phyloP scores from a whole-genome alignment of 2,797 vertebrate genomes.

The Bucorvus abyssinicus region DNA sequence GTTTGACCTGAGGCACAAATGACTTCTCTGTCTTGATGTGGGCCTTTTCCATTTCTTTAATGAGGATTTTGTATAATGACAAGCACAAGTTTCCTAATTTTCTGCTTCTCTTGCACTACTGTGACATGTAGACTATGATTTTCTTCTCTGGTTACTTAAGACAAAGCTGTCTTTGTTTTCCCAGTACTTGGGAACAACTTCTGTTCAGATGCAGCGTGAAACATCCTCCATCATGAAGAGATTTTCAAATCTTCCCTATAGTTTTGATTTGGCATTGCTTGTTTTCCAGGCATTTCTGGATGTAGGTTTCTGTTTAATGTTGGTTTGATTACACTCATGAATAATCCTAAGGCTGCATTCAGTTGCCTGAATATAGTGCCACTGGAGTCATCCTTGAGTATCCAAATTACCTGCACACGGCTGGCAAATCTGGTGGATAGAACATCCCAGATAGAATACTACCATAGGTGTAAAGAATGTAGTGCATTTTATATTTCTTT shows the following conservation, averaged over 20 bases:
- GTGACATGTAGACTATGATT: background rate
- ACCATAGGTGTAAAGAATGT: background rate
- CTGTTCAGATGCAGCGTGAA: background rate
- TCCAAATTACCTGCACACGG: background rate
- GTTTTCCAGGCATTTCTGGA: background rate
- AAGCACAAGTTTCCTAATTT: background rate
- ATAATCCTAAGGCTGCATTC: background rate
- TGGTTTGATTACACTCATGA: background rate
- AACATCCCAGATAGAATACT: background rate
- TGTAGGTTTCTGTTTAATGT: background rate
- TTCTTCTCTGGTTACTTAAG: background rate
- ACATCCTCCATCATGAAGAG: background rate
- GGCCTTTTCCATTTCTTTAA: background rate
- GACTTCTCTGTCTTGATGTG: background rate
- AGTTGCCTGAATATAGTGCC: background rate
- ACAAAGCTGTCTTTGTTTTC: background rate
- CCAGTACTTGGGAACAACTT: background rate
- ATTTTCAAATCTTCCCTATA: background rate
- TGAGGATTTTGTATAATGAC: background rate
- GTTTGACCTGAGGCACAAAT: background rate
- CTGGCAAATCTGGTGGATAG: background rate
- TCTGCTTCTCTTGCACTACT: background rate
- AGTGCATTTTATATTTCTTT: background rate
- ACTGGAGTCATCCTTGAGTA: background rate
- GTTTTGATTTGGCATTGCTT: background rate